A percentile compares a stretch with the other conserved stretches of the same genome.
phyloP scores from a whole-genome alignment of 2,113 vertebrate species.

The Microtus richardsoni region DNA sequence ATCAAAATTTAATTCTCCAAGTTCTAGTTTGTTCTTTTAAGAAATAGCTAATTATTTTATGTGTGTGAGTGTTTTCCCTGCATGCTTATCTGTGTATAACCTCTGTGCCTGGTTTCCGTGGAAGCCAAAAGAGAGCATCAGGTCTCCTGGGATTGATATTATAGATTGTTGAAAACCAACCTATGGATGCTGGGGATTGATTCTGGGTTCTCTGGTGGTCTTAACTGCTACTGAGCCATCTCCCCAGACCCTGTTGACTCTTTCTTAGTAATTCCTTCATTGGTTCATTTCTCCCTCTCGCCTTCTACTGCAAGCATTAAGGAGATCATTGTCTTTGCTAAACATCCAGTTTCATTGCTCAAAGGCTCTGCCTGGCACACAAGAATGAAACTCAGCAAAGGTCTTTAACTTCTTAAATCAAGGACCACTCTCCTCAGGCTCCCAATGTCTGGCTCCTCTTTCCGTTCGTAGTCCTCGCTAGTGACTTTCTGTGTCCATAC shows the following conservation, averaged over 20 bases:
- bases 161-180: neutral
- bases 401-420: neutral
- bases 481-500: neutral
- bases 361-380: no score
- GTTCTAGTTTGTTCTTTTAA: neutral
- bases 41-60: neutral
- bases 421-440: neutral
- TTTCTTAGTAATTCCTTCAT: neutral
- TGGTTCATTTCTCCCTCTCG: neutral
- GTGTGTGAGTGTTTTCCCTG: neutral
- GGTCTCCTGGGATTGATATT: neutral
- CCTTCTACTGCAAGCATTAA: neutral
- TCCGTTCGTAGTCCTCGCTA: neutral
- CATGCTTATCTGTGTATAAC: neutral
- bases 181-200: neutral
- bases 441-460: neutral
- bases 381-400: neutral
- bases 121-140: neutral
- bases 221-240: neutral
- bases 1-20: neutral
- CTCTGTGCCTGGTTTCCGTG: neutral
- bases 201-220: neutral
- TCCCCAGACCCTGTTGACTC: neutral
- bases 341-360: neutral
- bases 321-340: neutral